Percentiles rank a stretch among this genome's conserved stretches.
Evolutionary conservation across 92 coral and sea anemone genomes (phyloP).

Genomic region (Metridium senile): DNA sequence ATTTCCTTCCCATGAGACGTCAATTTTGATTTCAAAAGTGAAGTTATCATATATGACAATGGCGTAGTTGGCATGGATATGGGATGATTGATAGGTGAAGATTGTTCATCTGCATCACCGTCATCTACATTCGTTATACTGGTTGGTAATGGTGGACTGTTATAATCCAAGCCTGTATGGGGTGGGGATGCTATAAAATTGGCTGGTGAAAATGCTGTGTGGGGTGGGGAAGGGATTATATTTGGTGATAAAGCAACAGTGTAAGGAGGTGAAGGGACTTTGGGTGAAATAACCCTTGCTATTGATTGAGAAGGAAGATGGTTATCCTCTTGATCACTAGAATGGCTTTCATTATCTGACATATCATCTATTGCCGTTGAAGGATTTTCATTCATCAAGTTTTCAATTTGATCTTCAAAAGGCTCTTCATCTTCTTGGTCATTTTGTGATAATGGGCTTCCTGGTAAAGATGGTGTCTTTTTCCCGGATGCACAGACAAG

Average conservation of each 20-base stretch:
- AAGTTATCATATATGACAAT: background rate
- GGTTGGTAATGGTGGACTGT: background rate
- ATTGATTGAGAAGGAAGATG: slow-evolving; percentile 28
- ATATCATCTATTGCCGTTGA: background rate
- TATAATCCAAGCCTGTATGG: slow-evolving; percentile 1
- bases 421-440: slow-evolving; percentile 12
- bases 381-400: slow-evolving; percentile 11
- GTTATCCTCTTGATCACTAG: too few relatives aligned
- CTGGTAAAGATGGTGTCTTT: background rate
- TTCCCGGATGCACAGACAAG: background rate
- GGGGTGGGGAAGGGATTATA: slow-evolving; percentile 4
- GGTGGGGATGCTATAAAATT: background rate
- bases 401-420: slow-evolving; percentile 15
- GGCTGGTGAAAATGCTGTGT: background rate
- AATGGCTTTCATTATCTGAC: slow-evolving; percentile 13
- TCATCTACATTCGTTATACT: background rate
- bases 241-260: background rate
- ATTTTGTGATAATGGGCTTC: background rate
- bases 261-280: slow-evolving; percentile 75
- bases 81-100: slow-evolving; percentile 15
- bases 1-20: background rate
- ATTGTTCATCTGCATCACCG: background rate
- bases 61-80: slow-evolving; percentile 7
- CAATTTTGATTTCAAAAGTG: background rate
- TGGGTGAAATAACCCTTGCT: slow-evolving; percentile 57